A percentile compares a stretch with the other conserved stretches of the same genome.
Conservation (phyloP, 2,888 invertebrate genomes). For the Sminthurinus aureus region DNA sequence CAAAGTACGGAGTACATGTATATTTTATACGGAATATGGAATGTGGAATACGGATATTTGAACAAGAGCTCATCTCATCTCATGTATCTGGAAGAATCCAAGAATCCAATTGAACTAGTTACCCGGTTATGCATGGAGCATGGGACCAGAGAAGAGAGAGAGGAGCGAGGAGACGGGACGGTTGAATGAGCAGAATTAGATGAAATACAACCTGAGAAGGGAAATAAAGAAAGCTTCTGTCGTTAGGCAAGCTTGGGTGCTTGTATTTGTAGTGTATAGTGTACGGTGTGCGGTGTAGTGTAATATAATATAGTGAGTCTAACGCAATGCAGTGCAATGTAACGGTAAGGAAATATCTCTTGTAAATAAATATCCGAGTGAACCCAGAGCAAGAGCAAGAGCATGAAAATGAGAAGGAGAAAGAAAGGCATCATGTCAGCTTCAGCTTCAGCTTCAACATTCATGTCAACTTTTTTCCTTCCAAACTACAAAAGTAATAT, state of each 20-base stretch:
- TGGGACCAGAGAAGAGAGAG: neutral
- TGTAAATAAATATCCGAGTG: conserved; percentile 26
- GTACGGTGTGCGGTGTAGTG: too few species aligned
- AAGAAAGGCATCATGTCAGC: neutral
- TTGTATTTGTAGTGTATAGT: neutral
- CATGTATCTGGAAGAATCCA: too few species aligned
- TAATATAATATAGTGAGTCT: too few species aligned
- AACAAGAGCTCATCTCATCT: too few species aligned
- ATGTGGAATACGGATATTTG: neutral
- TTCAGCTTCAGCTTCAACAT: neutral
- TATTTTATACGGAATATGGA: too few species aligned
- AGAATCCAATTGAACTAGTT: neutral
- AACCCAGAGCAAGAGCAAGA: neutral
- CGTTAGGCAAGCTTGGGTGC: conserved; percentile 17
- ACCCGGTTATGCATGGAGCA: conserved; percentile 14
- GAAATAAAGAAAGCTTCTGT: conserved; percentile 2
- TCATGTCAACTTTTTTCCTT: too few species aligned
- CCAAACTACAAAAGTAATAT: too few species aligned
- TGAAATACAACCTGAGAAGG: conserved; percentile 28
- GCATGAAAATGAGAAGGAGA: neutral
- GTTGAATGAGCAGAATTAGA: conserved; percentile 23
- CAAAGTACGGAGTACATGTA: too few species aligned
- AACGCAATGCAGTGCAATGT: neutral
- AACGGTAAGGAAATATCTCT: neutral
- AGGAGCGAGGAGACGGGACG: neutral